Evolutionary conservation across 2,797 vertebrate species (phyloP).

Genomic region (Bovichtus variegatus): DNA sequence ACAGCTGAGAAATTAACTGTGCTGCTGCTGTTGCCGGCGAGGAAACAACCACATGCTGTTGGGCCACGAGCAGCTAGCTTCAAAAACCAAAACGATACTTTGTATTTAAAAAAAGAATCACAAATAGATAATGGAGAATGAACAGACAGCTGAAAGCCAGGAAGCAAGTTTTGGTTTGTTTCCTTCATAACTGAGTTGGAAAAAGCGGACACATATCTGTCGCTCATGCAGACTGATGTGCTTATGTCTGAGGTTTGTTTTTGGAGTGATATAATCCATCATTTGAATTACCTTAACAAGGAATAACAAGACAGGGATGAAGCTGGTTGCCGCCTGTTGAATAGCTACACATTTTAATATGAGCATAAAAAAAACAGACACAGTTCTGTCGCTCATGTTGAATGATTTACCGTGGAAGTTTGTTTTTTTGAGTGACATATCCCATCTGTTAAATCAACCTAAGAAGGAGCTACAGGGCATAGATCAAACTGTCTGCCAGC

Average conservation of each 20-base stretch:
- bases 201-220: not conserved
- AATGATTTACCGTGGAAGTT: constrained; percentile 8
- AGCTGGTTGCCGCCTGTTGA: not conserved
- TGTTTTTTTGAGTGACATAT: constrained; percentile 3
- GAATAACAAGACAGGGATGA: constrained; percentile 4
- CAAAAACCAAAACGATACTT: not conserved
- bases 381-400: constrained; percentile 1
- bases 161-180: not conserved
- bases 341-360: not conserved
- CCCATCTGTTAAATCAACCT: constrained; percentile 17
- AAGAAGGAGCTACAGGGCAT: constrained; percentile 16
- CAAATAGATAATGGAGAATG: constrained; percentile 7
- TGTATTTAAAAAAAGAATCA: not conserved
- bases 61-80: not conserved
- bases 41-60: not conserved
- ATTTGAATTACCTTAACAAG: constrained; percentile 38
- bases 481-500: constrained; percentile 23
- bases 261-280: constrained; percentile 23
- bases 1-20: not conserved
- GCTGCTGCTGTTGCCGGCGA: not conserved
- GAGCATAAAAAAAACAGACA: not conserved
- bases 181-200: not conserved
- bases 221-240: constrained; percentile 24
- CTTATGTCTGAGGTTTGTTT: constrained; percentile 13
- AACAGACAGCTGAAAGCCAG: constrained; percentile 10